Base-by-base conservation (phyloP, 2,888 invertebrate genomes). In the Eledone cirrhosa region DNA sequence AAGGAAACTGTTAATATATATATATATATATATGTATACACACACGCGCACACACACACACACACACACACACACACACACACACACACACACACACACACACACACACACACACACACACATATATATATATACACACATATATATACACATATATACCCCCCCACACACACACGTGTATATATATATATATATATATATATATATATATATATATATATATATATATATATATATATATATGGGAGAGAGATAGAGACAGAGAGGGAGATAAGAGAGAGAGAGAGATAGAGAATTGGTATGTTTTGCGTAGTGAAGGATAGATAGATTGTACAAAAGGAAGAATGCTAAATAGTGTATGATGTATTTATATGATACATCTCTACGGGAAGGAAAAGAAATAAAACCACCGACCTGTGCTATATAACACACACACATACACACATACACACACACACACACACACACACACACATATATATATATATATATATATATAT, bases 191-290 rank as follows among this genome's bases (percentile, higher is more conserved):
- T 53, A 53, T 53, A 53, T 53, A 53, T 53, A 53, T 22, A 53
- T 53, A 53, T 53, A 53, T 53, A 53, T 53, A 53, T 53, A 53
- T 53, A 53, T 53, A 53, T 53, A 53, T 53, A 53, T 53, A 53
- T 53, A 53, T 53, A 53, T 53, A 53, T 53, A 53, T 53, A 53
- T 53, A 13, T n/a, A n/a, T n/a, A n/a, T n/a, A n/a, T n/a, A n/a
- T n/a, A n/a, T n/a, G n/a, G n/a, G n/a, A n/a, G n/a, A 53, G 53
- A 53, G 53, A 53, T 16, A 53, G 14, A 16, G 22, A 53, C 53
- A 16, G 13, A 53, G 22, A 53, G 14, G 22, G 14, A 53, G 53
- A 53, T 53, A 53, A 16, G 14, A 19, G 14, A 53, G 53, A 53
- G n/a, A n/a, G n/a, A n/a, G n/a, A n/a, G n/a, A n/a, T n/a, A n/a